Evolutionary conservation across 2,797 vertebrate genomes (phyloP).

Genomic region (Eurystomus glaucurus): DNA sequence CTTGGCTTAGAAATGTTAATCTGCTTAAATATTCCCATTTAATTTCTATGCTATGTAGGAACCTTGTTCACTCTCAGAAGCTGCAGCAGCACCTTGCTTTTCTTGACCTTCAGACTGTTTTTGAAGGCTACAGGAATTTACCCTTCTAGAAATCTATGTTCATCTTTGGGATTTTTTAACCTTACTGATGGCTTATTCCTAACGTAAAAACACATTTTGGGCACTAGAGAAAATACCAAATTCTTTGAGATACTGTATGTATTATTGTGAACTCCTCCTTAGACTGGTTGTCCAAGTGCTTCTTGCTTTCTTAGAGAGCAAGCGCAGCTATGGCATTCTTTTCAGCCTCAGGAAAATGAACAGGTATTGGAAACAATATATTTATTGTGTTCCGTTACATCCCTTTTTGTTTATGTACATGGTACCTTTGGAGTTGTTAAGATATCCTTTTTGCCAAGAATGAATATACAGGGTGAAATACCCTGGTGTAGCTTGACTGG

Average conservation of each 20-base stretch:
- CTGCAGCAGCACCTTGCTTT: background rate
- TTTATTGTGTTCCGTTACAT: background rate
- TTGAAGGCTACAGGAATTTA: background rate
- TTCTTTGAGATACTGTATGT: background rate
- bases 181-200: background rate
- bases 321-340: background rate
- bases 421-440: background rate
- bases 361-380: background rate
- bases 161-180: background rate
- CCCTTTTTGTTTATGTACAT: background rate
- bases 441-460: background rate
- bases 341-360: slow-evolving; percentile 9
- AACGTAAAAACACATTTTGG: background rate
- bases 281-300: background rate
- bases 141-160: background rate
- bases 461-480: background rate
- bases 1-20: background rate
- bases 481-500: background rate
- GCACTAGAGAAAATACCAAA: background rate
- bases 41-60: background rate
- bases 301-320: background rate
- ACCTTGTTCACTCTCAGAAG: background rate
- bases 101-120: background rate
- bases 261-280: background rate
- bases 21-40: background rate